Evolutionary conservation across 2,888 invertebrate species (phyloP), one percentile per base, ranked within the genome.

Genomic region (Thysanoteuthis rhombus): DNA sequence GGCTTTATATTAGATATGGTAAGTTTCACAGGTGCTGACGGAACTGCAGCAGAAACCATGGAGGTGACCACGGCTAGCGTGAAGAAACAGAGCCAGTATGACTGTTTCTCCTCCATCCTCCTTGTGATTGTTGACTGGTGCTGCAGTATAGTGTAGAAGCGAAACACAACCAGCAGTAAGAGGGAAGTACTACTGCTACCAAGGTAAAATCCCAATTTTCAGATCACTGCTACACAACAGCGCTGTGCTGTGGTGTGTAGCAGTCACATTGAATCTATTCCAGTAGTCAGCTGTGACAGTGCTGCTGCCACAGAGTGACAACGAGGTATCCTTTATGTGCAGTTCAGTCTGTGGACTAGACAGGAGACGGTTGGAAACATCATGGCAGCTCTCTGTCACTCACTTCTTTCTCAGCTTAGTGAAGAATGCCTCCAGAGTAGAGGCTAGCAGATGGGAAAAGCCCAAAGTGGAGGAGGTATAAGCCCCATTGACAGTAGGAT

Each of bases 1-100:
- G 99, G 98, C 8, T 99, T 99, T 95, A 99, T 98, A 97, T 99
- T 99, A 3, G 99, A 98, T 47, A 99, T 98, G 96, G 98, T 98
- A 91, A 99, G 98, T 97, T 98, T 98, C 40, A 98, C 98, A 42
- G 99, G 99, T 28, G 99, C 98, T 94, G 98, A 98, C 52, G 99
- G 99, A 95, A 99, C 97, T 93, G 99, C 99, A 99, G 97, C 89
- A 96, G 95, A 39, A 94, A 45, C 92, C 42, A 92, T 42, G 40
- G 45, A 40, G 42, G 40, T 40, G 40, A 92, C 92, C 45, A 45
- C 45, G 45, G 40, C 45, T 45, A 90, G 45, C 40, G 92, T 45
- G 45, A 45, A 45, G 92, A 92, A 45, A 92, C 92, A 16, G 92
- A 92, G 92, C 92, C 92, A 45, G 92, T 40, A 92, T 40, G 92